phyloP scores from a whole-genome alignment of 2,113 vertebrate genomes.

The Ploceus nigricollis region DNA sequence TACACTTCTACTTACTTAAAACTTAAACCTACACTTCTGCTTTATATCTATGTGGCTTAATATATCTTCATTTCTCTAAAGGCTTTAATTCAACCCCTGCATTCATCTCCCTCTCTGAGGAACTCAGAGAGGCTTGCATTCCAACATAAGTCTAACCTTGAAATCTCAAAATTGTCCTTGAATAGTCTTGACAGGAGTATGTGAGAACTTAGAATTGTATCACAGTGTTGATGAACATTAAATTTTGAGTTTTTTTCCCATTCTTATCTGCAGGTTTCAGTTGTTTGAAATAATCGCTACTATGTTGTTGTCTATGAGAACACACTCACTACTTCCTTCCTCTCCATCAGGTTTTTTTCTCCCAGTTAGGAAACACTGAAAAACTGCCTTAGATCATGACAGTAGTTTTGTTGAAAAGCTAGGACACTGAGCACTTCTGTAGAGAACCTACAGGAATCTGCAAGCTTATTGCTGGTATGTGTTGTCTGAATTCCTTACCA shows the following conservation, averaged over 20 bases:
- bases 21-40: neutral
- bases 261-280: neutral
- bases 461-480: too few species aligned
- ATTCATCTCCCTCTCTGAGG: neutral
- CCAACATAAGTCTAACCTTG: neutral
- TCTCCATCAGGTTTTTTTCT: fast-evolving
- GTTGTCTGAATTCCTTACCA: neutral
- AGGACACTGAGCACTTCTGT: neutral
- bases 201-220: neutral
- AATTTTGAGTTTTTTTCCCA: neutral
- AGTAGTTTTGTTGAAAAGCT: neutral
- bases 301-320: neutral
- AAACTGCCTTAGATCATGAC: neutral
- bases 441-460: neutral
- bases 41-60: neutral
- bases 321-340: neutral
- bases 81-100: too few species aligned
- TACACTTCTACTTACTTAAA: neutral
- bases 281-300: neutral
- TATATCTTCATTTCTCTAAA: neutral
- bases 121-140: neutral
- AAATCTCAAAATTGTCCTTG: neutral
- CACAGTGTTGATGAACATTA: neutral
- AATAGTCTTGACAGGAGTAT: neutral
- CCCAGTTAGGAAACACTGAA: neutral